phyloP scores from a whole-genome alignment of 2,113 vertebrate species.

The Xerus inauris region DNA sequence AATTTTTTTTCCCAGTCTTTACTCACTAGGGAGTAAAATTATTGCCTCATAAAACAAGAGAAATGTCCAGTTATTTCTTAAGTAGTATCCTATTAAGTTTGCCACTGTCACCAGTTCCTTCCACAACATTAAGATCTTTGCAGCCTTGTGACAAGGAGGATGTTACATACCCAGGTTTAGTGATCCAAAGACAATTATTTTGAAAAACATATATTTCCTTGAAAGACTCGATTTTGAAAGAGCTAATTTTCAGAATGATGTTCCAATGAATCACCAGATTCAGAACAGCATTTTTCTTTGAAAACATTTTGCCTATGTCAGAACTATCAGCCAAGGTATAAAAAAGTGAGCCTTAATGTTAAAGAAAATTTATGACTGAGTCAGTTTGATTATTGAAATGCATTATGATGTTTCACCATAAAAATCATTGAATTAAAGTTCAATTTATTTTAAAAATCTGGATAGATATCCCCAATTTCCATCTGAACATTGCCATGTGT shows the following conservation, averaged over 20 bases:
- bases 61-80: constrained; percentile 75
- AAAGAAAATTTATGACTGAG: constrained; percentile 34
- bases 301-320: constrained; percentile 55
- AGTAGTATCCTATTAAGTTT: constrained; percentile 75
- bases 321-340: not conserved
- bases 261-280: constrained; percentile 55
- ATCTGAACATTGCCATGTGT: not conserved
- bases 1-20: constrained; percentile 58
- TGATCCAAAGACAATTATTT: constrained; percentile 46
- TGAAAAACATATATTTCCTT: constrained; percentile 70
- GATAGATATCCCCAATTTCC: constrained; percentile 2
- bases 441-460: constrained; percentile 56
- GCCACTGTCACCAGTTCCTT: constrained; percentile 63
- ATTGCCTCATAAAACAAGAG: constrained; percentile 72
- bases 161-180: constrained; percentile 49
- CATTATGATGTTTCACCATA: constrained; percentile 5
- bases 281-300: constrained; percentile 54
- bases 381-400: constrained; percentile 44
- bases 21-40: constrained; percentile 67
- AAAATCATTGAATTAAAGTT: constrained; percentile 40
- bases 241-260: constrained; percentile 64
- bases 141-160: constrained; percentile 26
- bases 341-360: constrained; percentile 44
- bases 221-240: constrained; percentile 62
- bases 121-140: constrained; percentile 63